Evolutionary conservation across 2,797 vertebrate species (phyloP).

Genomic region (Sebastes nivosus): DNA sequence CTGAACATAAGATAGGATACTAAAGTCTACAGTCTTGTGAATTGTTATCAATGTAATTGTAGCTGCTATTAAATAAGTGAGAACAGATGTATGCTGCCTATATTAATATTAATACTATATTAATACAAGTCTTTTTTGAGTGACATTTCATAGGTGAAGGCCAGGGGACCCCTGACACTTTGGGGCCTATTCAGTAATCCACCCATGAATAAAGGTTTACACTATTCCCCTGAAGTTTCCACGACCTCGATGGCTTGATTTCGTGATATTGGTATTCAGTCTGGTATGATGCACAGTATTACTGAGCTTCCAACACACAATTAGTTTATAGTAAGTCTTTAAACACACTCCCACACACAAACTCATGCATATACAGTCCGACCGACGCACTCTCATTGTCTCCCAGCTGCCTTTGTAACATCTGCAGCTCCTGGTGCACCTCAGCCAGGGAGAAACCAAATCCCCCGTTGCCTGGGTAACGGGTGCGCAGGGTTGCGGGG

Average conservation of each 20-base stretch:
- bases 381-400: slow-evolving; percentile 82
- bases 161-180: no score
- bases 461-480: slow-evolving; percentile 70
- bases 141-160: no score
- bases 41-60: no score
- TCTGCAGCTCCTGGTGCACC: slow-evolving; percentile 93
- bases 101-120: no score
- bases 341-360: background rate
- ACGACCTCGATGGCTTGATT: fast-evolving
- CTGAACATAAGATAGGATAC: no score
- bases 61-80: no score
- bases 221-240: background rate
- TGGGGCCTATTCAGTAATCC: no score
- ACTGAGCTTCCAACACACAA: background rate
- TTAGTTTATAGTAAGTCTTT: background rate
- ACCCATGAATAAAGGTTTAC: background rate
- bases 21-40: no score
- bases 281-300: background rate
- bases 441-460: slow-evolving; percentile 87
- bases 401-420: slow-evolving; percentile 90
- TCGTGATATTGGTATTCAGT: background rate
- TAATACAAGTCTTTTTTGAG: no score
- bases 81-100: no score
- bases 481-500: slow-evolving; percentile 45
- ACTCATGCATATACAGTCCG: background rate